A percentile compares a stretch with the other conserved stretches of the same genome.
Conservation (phyloP, 2,888 invertebrate genomes). For the Hybos culiciformis region DNA sequence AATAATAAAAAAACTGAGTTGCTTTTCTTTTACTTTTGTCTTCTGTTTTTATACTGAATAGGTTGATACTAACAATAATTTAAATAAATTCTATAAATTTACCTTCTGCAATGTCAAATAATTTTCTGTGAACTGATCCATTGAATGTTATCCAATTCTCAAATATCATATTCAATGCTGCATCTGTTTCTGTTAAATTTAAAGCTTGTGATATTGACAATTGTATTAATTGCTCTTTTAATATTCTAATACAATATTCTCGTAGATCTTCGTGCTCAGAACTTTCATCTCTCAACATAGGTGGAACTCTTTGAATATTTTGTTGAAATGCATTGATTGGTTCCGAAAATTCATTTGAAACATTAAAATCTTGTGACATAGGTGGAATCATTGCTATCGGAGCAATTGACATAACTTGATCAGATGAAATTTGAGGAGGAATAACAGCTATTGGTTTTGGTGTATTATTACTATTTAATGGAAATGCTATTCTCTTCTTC, state of each 20-base stretch:
- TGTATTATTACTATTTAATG: conserved; percentile 20
- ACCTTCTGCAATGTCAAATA: conserved; percentile 21
- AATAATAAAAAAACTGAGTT: too few relatives aligned
- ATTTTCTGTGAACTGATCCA: conserved; percentile 19
- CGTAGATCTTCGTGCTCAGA: conserved; percentile 5
- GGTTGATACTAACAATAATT: not conserved
- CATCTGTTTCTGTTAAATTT: conserved; percentile 16
- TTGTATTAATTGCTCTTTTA: too few relatives aligned
- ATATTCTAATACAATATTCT: conserved; percentile 11
- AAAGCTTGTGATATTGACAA: conserved; percentile 9
- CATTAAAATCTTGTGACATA: conserved; percentile 1
- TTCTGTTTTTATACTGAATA: not conserved
- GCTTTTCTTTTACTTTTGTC: too few relatives aligned
- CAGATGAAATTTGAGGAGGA: conserved; percentile 21
- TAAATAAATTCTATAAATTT: not conserved
- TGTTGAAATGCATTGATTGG: conserved; percentile 7
- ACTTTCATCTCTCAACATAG: conserved; percentile 3
- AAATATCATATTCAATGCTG: conserved; percentile 17
- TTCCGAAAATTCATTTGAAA: not conserved
- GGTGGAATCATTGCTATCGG: conserved; percentile 24
- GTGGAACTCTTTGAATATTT: conserved; percentile 6
- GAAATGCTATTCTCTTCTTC: conserved; percentile 31
- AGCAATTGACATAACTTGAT: conserved; percentile 15
- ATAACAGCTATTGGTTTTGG: conserved; percentile 25
- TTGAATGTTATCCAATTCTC: conserved; percentile 20